Evolutionary conservation across 64 coral and sea anemone species (phyloP).

Genomic region (Stichodactyla helianthus): DNA sequence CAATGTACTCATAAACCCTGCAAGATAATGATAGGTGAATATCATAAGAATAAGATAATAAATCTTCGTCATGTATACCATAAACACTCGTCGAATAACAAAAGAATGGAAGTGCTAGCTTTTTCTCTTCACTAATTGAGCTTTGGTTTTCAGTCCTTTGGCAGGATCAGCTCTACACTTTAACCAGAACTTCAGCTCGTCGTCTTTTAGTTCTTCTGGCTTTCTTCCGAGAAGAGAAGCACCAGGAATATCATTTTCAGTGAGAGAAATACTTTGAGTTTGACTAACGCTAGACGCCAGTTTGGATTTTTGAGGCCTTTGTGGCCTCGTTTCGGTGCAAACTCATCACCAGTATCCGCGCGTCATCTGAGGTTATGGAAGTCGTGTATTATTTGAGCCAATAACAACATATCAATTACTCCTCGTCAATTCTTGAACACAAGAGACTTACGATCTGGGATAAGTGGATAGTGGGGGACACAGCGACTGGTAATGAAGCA

Average conservation of each 20-base stretch:
- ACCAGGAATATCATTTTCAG: slow-evolving; percentile 35
- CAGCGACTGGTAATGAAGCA: too few species aligned
- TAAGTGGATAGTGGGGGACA: too few species aligned
- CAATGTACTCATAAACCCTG: too few species aligned
- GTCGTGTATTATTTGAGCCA: too few species aligned
- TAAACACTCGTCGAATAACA: too few species aligned
- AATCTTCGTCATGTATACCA: too few species aligned
- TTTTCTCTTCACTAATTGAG: slow-evolving; percentile 33
- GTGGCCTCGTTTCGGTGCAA: slow-evolving; percentile 31
- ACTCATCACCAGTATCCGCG: not conserved
- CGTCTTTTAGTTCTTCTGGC: slow-evolving; percentile 35
- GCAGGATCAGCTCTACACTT: slow-evolving; percentile 34
- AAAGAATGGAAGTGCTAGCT: too few species aligned
- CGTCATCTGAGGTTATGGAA: not conserved
- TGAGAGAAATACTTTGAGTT: slow-evolving; percentile 1
- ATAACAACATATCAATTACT: too few species aligned
- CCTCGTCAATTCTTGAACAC: too few species aligned
- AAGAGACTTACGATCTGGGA: too few species aligned
- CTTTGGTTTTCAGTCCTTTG: slow-evolving; percentile 59
- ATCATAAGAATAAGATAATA: too few species aligned
- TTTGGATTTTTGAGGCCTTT: slow-evolving; percentile 2
- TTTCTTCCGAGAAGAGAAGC: slow-evolving; percentile 46
- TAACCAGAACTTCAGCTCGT: slow-evolving; percentile 34
- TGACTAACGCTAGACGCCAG: not conserved
- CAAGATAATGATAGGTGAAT: too few species aligned